Base-by-base conservation (phyloP, 2,888 invertebrate genomes). In the Gnatocerus cornutus region DNA sequence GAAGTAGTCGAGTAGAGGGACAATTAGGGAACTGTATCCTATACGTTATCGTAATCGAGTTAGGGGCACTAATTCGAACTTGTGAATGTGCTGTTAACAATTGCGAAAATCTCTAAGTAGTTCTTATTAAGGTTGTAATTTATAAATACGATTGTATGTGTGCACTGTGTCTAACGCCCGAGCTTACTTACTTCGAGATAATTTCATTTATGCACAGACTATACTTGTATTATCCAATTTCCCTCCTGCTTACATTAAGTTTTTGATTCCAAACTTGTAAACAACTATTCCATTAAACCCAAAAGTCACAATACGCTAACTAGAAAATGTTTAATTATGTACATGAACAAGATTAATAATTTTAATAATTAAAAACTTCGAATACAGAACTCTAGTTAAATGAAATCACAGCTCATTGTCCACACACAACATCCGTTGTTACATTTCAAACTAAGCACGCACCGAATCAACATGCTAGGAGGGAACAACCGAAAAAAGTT, bases 41-140 rank as follows among this genome's bases (percentile, higher is more conserved):
- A 69, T 69, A 69, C 64, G 64, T 69, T 69, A 69, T 69, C 58
- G 64, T 69, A 69, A 69, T 69, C 69, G 63, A 58, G 69, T 69
- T 69, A 69, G 63, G 52, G 64, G 43, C 52, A 59, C 58, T 64
- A 69, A 69, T 69, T 69, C 69, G 69, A 69, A 69, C 64, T 69
- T 52, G 69, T 69, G 69, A 69, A 69, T 69, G 69, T 69, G 58
- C 45, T 64, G 69, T 64, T 69, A 69, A 52, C 69, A 64, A 69
- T 64, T 64, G 69, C 53, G 68, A 68, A 68, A 68, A 68, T 68
- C 68, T 61, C 68, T 46, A 68, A 63, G 56, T 63, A 58, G 64
- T 58, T 69, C 58, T 69, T 69, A 69, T 69, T 69, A 64, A 16
- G 46, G 21, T 8, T 37, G 21, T 53, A 68, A 68, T 68, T 53